Percentiles rank a stretch among this genome's conserved stretches.
phyloP scores from a whole-genome alignment of 2,888 invertebrate species.

The Stenoptilia bipunctidactyla region DNA sequence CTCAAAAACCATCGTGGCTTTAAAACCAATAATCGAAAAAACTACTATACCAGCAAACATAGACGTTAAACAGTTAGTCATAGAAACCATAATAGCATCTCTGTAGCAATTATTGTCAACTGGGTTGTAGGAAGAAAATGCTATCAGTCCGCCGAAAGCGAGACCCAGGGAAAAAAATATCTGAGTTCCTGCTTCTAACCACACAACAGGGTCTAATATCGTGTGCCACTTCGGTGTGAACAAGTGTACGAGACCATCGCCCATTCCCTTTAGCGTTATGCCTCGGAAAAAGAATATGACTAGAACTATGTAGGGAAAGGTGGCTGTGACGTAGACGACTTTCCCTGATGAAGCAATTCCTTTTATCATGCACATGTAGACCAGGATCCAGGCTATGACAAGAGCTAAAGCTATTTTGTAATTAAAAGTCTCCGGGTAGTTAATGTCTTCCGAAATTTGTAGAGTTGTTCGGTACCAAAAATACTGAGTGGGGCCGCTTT shows the following conservation, averaged over 20 bases:
- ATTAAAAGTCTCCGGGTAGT: conserved; percentile 88
- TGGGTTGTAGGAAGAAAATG: conserved; percentile 96
- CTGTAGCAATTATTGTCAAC: conserved; percentile 96
- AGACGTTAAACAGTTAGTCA: conserved; percentile 94
- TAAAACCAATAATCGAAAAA: conserved; percentile 95
- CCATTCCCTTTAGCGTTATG: conserved; percentile 88
- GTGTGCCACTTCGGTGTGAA: conserved; percentile 95
- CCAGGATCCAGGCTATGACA: conserved; percentile 91
- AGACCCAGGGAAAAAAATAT: conserved; percentile 97
- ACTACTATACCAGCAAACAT: conserved; percentile 98
- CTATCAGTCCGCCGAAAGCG: conserved; percentile 96
- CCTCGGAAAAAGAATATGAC: conserved; percentile 97
- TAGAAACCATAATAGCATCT: conserved; percentile 92
- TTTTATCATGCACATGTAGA: conserved; percentile 97
- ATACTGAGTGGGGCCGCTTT: conserved; percentile 91
- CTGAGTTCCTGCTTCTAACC: conserved; percentile 98
- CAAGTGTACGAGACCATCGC: conserved; percentile 87
- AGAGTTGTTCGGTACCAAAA: conserved; percentile 96
- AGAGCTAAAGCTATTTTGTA: conserved; percentile 92
- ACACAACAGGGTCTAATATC: conserved; percentile 92
- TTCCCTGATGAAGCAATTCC: conserved; percentile 97
- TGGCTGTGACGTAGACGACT: conserved; percentile 96
- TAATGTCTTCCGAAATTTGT: conserved; percentile 90
- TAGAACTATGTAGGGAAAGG: conserved; percentile 95
- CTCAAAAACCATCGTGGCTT: conserved; percentile 87